phyloP scores from a whole-genome alignment of 1,140 invertebrate species.

The Listronotus bonariensis region DNA sequence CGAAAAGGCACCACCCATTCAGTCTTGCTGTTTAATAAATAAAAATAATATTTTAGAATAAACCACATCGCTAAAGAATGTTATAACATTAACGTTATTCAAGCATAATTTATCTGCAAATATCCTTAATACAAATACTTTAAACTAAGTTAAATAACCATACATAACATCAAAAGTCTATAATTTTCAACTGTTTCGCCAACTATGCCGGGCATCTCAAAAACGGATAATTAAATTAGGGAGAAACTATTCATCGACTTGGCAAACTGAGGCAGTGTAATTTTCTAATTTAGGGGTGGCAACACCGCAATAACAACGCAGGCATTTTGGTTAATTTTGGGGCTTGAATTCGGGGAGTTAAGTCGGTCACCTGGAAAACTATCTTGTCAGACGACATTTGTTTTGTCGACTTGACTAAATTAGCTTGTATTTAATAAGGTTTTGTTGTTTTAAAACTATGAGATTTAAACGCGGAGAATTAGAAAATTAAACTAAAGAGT shows the following conservation, averaged over 20 bases:
- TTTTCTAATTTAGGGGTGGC: slow-evolving; percentile 21
- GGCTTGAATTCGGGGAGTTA: background rate
- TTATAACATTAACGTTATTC: slow-evolving; percentile 43
- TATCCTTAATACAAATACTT: slow-evolving; percentile 2
- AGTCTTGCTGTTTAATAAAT: no score
- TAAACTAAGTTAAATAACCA: slow-evolving; percentile 19
- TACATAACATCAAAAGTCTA: no score
- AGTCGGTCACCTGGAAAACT: slow-evolving; percentile 3
- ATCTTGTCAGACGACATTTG: background rate
- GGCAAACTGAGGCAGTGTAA: slow-evolving; percentile 6
- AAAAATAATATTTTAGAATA: no score
- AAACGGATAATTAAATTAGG: slow-evolving; percentile 30
- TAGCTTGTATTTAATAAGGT: no score
- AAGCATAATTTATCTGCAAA: background rate
- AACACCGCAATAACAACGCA: no score
- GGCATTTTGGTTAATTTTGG: slow-evolving; percentile 13
- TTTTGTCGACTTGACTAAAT: no score
- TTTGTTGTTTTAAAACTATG: no score
- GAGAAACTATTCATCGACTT: slow-evolving; percentile 25
- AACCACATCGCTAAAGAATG: no score
- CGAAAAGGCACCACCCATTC: no score
- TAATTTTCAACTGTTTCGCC: no score
- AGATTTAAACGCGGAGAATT: no score
- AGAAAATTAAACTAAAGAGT: no score
- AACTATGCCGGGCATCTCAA: slow-evolving; percentile 18